Base-by-base conservation (phyloP, 2,113 vertebrate species). In the Petrocephalus microphthalmus region DNA sequence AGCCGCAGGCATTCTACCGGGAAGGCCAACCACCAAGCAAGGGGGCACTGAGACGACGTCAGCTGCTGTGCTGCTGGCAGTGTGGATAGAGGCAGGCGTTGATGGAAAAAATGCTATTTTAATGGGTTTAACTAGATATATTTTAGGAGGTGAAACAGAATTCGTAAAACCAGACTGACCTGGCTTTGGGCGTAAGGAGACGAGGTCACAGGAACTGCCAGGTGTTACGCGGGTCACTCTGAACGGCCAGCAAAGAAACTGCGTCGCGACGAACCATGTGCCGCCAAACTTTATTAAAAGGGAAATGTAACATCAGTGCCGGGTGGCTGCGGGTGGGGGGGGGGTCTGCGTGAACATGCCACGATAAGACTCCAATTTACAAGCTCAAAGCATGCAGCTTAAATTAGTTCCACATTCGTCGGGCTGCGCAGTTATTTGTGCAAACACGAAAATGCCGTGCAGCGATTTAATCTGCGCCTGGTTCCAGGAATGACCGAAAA, bases 341-440 rank as follows among this genome's bases (percentile, higher is more conserved):
- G 5, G 37, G 42, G 7, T 11, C 25, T 49, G 22, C 13, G 60
- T 51, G 45, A 51, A 87, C 86, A 51, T 71, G 60, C 22, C 42
- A 49, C 25, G 42, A 87, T 71, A 67, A 87, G 86, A 71, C n/a
- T 49, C 60, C 29, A 56, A 86, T 56, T 56, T 87, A 67, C 57
- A 67, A 67, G 56, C 37, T n/a, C n/a, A 87, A 25, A 71, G 60
- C 60, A 87, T 67, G 60, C 45, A 87, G 22, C 15, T 2, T 49
- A 71, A 86, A 87, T 67, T 51, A 71, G 86, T 87, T 51, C 86
- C 86, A 71, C 60, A 71, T 87, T 87, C 42, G n/a, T 45, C n/a
- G 37, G 71, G 17, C 45, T 67, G 56, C 5, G 10, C 47, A 45
- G 56, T 49, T 87, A 71, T 71, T 87, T 87, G 86, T 25, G 57